Percentiles rank a stretch among this genome's conserved stretches.
These are phyloP conservation scores for Gymnogyps californianus DNA, from an alignment of 2,113 vertebrate species.

Conservation along the genomic window DNA sequence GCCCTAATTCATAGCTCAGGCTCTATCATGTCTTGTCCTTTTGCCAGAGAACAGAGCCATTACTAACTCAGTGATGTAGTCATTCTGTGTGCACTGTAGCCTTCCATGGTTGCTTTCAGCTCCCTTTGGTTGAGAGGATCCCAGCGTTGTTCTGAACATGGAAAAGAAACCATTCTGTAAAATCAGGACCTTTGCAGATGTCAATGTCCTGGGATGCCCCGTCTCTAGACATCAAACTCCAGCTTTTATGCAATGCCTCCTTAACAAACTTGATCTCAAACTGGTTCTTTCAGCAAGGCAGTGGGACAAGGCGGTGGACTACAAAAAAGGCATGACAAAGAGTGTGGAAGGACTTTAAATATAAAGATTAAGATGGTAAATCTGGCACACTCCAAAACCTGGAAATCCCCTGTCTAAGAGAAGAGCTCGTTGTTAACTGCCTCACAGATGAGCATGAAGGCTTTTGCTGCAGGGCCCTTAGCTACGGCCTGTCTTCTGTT, in stretches of 20 bases:
- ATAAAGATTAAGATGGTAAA: neutral
- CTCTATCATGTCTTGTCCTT: neutral
- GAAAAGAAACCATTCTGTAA: neutral
- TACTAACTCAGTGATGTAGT: too few relatives aligned
- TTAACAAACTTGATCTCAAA: neutral
- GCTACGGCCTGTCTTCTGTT: neutral
- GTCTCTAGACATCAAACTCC: neutral
- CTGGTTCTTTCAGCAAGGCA: neutral
- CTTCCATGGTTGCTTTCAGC: neutral
- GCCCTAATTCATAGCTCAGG: neutral
- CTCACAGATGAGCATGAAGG: neutral
- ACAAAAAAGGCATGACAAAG: neutral
- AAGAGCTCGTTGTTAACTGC: neutral
- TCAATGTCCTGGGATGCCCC: neutral
- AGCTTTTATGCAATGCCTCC: neutral
- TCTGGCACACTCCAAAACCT: neutral
- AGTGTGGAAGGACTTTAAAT: neutral
- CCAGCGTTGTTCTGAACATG: neutral
- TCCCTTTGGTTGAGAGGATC: neutral
- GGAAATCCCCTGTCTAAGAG: neutral
- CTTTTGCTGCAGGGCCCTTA: neutral
- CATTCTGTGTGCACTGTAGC: neutral
- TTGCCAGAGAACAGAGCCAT: neutral
- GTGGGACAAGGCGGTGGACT: neutral
- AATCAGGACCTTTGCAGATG: neutral